phyloP scores from a whole-genome alignment of 2,797 vertebrate genomes.

The Ctenopoma kingsleyae region DNA sequence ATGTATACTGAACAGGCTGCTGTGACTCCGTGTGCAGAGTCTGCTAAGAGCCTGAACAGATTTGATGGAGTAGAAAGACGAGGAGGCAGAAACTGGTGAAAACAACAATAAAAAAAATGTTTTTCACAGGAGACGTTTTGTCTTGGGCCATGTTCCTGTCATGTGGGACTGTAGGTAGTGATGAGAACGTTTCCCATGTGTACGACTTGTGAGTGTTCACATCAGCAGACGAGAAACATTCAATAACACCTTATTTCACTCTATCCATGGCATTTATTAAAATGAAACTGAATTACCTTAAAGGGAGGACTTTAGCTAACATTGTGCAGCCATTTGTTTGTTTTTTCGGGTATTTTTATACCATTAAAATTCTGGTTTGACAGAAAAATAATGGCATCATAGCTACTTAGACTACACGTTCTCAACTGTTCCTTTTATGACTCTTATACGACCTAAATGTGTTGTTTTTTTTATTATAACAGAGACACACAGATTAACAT shows the following conservation, averaged over 20 bases:
- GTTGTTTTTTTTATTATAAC: neutral
- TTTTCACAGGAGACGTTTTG: neutral
- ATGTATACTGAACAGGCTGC: neutral
- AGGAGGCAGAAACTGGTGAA: neutral
- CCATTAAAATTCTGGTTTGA: neutral
- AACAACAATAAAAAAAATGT: neutral
- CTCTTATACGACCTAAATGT: neutral
- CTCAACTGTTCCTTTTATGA: neutral
- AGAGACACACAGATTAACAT: neutral
- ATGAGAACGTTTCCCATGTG: neutral
- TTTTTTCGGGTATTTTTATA: neutral
- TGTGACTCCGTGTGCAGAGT: neutral
- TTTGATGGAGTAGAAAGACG: neutral
- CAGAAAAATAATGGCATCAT: neutral
- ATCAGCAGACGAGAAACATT: neutral
- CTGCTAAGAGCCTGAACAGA: neutral
- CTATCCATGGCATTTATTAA: too few relatives aligned
- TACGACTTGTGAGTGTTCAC: neutral
- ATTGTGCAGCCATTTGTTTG: neutral
- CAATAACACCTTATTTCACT: neutral
- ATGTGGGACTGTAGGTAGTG: neutral
- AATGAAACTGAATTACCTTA: too few relatives aligned
- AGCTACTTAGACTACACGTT: neutral
- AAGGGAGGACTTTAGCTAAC: too few relatives aligned
- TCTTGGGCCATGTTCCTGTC: neutral